Percentiles rank a stretch among this genome's conserved stretches.
These are phyloP conservation scores for Exocentrus adspersus DNA, from an alignment of 2,888 invertebrate species.

Conservation along the genomic window DNA sequence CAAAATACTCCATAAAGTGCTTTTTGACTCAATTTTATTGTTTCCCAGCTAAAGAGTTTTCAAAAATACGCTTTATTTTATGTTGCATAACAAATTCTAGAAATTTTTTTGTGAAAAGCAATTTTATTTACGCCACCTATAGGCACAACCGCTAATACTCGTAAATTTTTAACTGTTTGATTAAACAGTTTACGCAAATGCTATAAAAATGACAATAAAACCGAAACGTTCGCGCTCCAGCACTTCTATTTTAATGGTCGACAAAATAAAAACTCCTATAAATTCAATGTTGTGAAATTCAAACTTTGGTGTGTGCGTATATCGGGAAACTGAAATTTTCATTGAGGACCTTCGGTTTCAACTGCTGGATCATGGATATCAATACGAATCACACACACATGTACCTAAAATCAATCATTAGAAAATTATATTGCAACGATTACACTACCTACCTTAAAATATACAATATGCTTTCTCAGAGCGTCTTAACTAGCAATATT, in stretches of 20 bases:
- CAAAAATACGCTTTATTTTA: no score
- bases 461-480: no score
- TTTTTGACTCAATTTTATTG: no score
- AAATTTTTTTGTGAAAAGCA: no score
- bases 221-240: not conserved
- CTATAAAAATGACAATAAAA: conserved; percentile 6
- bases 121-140: no score
- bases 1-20: no score
- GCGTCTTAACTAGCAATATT: not conserved
- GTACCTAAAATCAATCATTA: no score
- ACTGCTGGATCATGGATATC: not conserved
- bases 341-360: not conserved
- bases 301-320: not conserved
- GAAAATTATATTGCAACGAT: no score
- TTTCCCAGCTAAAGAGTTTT: no score
- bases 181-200: conserved; percentile 9
- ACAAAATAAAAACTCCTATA: conserved; percentile 9
- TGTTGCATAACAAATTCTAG: no score
- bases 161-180: not conserved
- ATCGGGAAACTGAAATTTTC: not conserved
- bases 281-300: conserved; percentile 5
- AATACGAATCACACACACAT: no score
- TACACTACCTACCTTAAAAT: no score
- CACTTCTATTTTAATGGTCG: conserved; percentile 5
- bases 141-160: not conserved